Conservation (phyloP, 2,113 vertebrate species). For the Gymnorhina tibicen region DNA sequence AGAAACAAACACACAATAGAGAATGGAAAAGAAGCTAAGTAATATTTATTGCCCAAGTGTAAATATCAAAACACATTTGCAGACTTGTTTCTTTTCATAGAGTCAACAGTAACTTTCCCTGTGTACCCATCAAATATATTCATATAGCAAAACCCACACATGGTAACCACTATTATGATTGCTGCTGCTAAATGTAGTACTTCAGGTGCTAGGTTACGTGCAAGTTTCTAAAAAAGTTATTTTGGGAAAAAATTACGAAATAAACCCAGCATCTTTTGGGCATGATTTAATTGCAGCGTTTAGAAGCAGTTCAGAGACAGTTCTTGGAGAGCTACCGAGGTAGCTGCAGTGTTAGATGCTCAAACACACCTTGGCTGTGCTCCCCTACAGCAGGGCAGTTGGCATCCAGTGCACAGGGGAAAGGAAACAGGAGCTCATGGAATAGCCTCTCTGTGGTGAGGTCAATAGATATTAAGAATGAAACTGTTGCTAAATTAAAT, state of each 20-base stretch:
- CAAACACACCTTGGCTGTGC: background rate
- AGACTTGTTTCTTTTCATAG: background rate
- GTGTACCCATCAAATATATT: background rate
- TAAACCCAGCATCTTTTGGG: background rate
- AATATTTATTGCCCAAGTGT: background rate
- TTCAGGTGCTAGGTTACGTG: background rate
- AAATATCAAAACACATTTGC: background rate
- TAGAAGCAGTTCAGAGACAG: background rate
- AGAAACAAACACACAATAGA: background rate
- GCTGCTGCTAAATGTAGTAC: background rate
- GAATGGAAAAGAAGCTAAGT: background rate
- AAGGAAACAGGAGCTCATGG: background rate
- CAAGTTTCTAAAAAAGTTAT: background rate
- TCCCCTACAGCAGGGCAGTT: background rate
- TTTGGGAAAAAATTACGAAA: background rate
- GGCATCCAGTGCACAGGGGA: background rate
- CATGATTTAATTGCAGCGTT: background rate
- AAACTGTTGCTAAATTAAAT: background rate
- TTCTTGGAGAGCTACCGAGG: background rate
- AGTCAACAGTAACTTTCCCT: background rate
- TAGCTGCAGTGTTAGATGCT: background rate
- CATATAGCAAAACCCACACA: background rate
- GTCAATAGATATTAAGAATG: background rate
- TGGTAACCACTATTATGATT: background rate
- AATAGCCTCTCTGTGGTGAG: background rate